phyloP scores from a whole-genome alignment of 2,888 invertebrate genomes.

The Noctuana brunneofusca region DNA sequence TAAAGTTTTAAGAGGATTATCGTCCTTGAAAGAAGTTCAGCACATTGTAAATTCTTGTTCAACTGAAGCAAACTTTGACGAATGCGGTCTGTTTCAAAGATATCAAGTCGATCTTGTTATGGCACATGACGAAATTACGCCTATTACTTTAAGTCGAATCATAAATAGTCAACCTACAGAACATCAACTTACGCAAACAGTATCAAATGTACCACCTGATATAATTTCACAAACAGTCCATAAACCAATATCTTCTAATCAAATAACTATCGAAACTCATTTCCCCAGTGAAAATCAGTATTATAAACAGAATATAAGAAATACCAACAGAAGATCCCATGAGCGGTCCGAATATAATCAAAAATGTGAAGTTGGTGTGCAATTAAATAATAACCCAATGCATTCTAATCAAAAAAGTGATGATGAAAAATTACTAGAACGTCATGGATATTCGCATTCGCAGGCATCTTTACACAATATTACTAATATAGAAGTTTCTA shows the following conservation, averaged over 20 bases:
- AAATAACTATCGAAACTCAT: slow-evolving; percentile 76
- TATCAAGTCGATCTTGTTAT: slow-evolving; percentile 84
- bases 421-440: slow-evolving; percentile 77
- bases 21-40: slow-evolving; percentile 85
- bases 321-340: slow-evolving; percentile 47
- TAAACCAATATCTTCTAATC: slow-evolving; percentile 67
- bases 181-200: slow-evolving; percentile 49
- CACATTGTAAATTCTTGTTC: slow-evolving; percentile 81
- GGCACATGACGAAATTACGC: slow-evolving; percentile 85
- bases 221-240: slow-evolving; percentile 76
- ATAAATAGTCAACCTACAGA: slow-evolving; percentile 66
- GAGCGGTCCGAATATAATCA: slow-evolving; percentile 53
- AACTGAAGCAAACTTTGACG: slow-evolving; percentile 69
- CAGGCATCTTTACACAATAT: slow-evolving; percentile 76
- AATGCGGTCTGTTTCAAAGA: slow-evolving; percentile 66
- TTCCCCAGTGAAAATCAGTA: slow-evolving; percentile 68
- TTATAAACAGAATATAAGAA: slow-evolving; percentile 48
- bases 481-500: slow-evolving; percentile 76
- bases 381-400: slow-evolving; percentile 59
- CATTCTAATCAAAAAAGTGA: slow-evolving; percentile 76
- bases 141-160: slow-evolving; percentile 75
- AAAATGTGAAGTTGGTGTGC: slow-evolving; percentile 64
- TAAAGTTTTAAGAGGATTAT: slow-evolving; percentile 88
- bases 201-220: slow-evolving; percentile 69
- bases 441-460: slow-evolving; percentile 62